These are phyloP conservation scores for Tinea trinotella DNA, from an alignment of 2,888 invertebrate genomes.

Conservation along the genomic window DNA sequence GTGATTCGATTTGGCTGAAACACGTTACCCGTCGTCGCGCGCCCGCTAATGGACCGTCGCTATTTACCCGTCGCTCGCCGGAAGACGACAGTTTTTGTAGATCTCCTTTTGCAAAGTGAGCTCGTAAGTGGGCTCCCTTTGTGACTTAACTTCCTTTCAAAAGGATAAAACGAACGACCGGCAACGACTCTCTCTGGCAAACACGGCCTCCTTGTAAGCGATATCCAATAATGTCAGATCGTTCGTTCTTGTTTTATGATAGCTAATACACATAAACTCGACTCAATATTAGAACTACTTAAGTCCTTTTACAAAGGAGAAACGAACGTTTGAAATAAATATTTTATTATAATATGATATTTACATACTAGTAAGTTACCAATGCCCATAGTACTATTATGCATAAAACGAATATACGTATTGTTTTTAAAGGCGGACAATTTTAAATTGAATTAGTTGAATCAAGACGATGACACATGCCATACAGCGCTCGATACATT, in stretches of 20 bases:
- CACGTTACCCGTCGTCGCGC: constrained; percentile 36
- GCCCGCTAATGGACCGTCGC: constrained; percentile 47
- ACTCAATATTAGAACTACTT: not conserved
- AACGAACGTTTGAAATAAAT: no score
- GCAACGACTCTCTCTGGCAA: constrained; percentile 34
- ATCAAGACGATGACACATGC: not conserved
- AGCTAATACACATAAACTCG: not conserved
- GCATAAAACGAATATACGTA: not conserved
- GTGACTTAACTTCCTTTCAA: constrained; percentile 42
- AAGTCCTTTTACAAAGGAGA: not conserved
- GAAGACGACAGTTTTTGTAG: constrained; percentile 44
- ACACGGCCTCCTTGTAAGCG: constrained; percentile 46
- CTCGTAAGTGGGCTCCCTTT: constrained; percentile 37
- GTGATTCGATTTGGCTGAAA: constrained; percentile 59
- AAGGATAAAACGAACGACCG: constrained; percentile 38
- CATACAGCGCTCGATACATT: not conserved
- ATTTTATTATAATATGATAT: no score
- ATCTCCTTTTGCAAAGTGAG: constrained; percentile 41
- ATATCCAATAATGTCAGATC: constrained; percentile 49
- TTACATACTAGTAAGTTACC: no score
- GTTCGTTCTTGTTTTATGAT: constrained; percentile 24
- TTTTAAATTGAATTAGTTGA: no score
- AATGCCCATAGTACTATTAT: not conserved
- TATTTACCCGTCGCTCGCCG: constrained; percentile 40
- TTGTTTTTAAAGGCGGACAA: no score